Conservation (phyloP, 2,888 invertebrate genomes). For the Ophion slaviceki region DNA sequence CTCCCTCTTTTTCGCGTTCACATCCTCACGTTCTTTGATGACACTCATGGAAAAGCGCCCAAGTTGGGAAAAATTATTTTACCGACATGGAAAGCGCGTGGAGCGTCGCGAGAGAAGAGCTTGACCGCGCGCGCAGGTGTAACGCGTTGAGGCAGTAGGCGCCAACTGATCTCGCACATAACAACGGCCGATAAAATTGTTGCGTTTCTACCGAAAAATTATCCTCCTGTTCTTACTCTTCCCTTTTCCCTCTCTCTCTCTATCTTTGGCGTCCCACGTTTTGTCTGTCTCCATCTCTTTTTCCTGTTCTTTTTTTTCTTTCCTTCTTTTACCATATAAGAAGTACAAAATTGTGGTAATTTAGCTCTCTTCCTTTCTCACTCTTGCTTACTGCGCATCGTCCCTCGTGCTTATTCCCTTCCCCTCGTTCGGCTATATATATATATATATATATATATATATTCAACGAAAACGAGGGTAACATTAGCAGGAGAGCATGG, state of each 20-base stretch:
- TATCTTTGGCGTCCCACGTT: constrained; percentile 1
- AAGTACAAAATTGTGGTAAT: constrained; percentile 83
- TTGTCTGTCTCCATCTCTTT: constrained; percentile 69
- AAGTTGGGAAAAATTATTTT: background rate
- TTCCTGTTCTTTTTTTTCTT: constrained; percentile 68
- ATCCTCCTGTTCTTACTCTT: constrained; percentile 72
- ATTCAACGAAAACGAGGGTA: constrained; percentile 9
- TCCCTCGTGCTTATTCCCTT: constrained; percentile 15
- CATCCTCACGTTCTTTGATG: background rate
- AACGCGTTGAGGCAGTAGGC: constrained; percentile 82
- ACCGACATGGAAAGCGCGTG: background rate
- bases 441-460: background rate
- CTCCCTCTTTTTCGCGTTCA: background rate
- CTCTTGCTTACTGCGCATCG: background rate
- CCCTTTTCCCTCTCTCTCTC: background rate
- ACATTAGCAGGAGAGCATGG: background rate
- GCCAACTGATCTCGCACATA: constrained; percentile 83
- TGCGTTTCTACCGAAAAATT: constrained; percentile 83
- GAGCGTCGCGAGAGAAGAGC: constrained; percentile 39
- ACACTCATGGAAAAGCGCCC: background rate
- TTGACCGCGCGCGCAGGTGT: constrained; percentile 76
- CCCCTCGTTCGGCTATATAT: constrained; percentile 39
- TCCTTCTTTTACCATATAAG: constrained; percentile 75
- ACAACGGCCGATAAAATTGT: constrained; percentile 83
- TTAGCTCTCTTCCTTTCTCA: constrained; percentile 68